Base-by-base conservation (phyloP, 2,113 vertebrate species). In the Perca fluviatilis region DNA sequence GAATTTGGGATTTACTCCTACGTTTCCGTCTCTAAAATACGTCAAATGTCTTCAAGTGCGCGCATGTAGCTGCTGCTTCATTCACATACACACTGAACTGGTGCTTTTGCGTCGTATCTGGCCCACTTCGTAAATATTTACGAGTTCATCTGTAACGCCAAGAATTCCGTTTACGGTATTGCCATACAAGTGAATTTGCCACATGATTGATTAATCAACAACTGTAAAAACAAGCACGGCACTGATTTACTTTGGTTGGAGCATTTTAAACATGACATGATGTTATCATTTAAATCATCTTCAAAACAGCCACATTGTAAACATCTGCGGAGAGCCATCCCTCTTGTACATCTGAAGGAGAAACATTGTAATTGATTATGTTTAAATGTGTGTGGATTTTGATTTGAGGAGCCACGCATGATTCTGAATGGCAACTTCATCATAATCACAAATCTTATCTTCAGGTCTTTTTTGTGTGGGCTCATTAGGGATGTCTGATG, bases 401-500 rank as follows among this genome's bases (percentile, higher is more conserved):
- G 84, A 93, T 86, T 79, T 79, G 73, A 67, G 89, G 80, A 83
- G 82, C 69, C 60, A 73, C 30, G 67, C 86, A 89, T 74, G 85
- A 88, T 83, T 74, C 76, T 90, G 84, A 91, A 90, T 85, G 84
- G 88, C 80, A 91, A 80, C 83, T 90, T 92, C 82, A 87, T 92
- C 87, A 92, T 95, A 92, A 92, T 93, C 93, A 94, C 86, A 80
- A 78, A 88, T 88, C 91, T 93, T 72, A 87, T 91, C 83, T 87
- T 87, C 76, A 79, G 86, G 80, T 80, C 23, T 86, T 82, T 88
- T 79, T 80, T 68, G 11, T 66, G 46, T 67, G 49, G 74, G 12
- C 91, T 95, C 92, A 93, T 95, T 94, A 94, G 88, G 73, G 76
- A 90, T 85, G 91, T 78, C 80, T 95, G 94, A 94, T 95, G 90